Conservation (phyloP, 1,140 invertebrate species). For the Oryctes rhinoceros region DNA sequence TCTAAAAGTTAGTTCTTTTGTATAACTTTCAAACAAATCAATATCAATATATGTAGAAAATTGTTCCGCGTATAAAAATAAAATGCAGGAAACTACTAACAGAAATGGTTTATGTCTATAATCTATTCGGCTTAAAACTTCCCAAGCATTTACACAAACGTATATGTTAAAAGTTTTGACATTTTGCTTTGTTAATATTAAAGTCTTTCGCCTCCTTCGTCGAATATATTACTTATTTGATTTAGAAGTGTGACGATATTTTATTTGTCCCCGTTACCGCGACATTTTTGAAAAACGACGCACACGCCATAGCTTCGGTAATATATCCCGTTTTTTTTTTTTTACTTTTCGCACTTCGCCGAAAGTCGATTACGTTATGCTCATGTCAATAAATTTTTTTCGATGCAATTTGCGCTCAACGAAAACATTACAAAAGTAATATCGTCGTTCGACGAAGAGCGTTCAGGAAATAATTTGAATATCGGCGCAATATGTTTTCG, state of each 20-base stretch:
- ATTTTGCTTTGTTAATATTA: neutral
- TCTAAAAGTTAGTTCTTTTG: too few relatives aligned
- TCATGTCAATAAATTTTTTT: slow-evolving; percentile 3
- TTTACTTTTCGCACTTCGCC: neutral
- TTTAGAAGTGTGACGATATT: neutral
- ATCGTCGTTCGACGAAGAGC: neutral
- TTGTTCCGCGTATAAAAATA: neutral
- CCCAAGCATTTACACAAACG: neutral
- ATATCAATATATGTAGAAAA: too few relatives aligned
- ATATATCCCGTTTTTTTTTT: neutral
- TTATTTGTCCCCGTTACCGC: neutral
- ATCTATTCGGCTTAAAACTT: neutral
- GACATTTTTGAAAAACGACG: neutral
- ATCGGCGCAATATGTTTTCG: neutral
- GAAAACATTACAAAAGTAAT: slow-evolving; percentile 15
- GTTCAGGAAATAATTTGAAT: slow-evolving; percentile 6
- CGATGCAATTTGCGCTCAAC: neutral
- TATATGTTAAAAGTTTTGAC: neutral
- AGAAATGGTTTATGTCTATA: neutral
- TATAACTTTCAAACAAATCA: too few relatives aligned
- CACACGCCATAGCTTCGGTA: neutral
- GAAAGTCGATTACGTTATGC: slow-evolving; percentile 6
- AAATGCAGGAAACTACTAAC: neutral
- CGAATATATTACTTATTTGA: neutral
- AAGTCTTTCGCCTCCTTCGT: neutral